These are phyloP conservation scores for Heliconius erato DNA, from an alignment of 2,888 invertebrate species.

Conservation along the genomic window DNA sequence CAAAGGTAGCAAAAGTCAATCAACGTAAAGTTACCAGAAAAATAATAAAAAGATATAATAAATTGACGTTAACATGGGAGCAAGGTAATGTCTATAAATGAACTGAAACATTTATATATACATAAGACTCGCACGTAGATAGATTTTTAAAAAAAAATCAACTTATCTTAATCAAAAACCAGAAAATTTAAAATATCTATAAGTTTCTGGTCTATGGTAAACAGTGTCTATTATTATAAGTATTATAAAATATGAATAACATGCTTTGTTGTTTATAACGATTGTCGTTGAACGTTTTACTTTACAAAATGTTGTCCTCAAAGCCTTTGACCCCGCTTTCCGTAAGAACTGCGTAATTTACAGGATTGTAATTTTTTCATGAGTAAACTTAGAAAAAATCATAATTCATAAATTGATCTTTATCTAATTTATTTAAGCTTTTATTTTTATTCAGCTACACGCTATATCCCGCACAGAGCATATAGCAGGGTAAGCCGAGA, in stretches of 20 bases:
- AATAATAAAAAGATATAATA: background rate
- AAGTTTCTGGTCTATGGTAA: background rate
- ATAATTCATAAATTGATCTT: background rate
- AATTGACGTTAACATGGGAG: background rate
- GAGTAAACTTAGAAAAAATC: background rate
- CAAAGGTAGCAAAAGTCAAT: too few species aligned
- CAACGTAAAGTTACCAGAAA: background rate
- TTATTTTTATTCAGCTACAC: too few species aligned
- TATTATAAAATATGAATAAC: background rate
- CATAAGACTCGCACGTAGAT: too few species aligned
- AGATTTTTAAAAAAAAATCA: too few species aligned
- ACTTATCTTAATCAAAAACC: background rate
- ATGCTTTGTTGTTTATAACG: constrained; percentile 1
- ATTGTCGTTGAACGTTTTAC: background rate
- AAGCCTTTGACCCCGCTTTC: background rate
- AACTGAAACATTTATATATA: too few species aligned
- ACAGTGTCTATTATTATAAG: background rate
- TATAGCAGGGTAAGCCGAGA: too few species aligned
- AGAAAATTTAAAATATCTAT: background rate
- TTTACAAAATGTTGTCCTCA: background rate
- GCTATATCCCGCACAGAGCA: too few species aligned
- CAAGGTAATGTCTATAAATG: too few species aligned
- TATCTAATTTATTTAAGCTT: background rate
- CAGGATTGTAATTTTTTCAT: background rate
- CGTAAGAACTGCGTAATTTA: background rate